A percentile compares a stretch with the other conserved stretches of the same genome.
Conservation (phyloP, 2,113 vertebrate genomes). For the Boulengeromyrus knoepffleri region DNA sequence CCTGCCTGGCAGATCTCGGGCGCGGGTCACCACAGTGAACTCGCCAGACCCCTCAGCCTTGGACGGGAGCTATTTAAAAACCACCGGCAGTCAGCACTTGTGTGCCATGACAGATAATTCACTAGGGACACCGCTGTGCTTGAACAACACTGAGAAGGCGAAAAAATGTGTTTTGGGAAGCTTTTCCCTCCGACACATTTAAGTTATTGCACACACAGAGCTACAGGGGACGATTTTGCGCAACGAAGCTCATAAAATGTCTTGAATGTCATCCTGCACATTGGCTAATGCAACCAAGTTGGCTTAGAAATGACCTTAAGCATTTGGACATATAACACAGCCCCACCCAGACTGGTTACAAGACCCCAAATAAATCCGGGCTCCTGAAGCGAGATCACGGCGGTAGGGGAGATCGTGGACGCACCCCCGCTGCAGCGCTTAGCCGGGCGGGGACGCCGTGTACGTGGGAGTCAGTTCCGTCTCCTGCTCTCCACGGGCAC, state of each 20-base stretch:
- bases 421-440: neutral
- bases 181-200: neutral
- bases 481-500: neutral
- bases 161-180: neutral
- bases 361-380: neutral
- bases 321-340: neutral
- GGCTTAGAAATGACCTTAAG: neutral
- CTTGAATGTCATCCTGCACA: neutral
- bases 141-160: neutral
- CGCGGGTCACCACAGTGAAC: neutral
- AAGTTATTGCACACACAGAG: neutral
- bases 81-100: neutral
- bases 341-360: neutral
- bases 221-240: neutral
- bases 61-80: neutral
- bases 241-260: neutral
- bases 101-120: neutral
- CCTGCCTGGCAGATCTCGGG: neutral
- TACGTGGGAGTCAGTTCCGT: neutral
- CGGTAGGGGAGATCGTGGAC: neutral
- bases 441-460: neutral
- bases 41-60: neutral
- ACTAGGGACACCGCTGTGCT: neutral
- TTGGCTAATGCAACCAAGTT: neutral
- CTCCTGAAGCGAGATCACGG: neutral